Conservation (phyloP, 2,797 vertebrate genomes). For the Neosilurus hyrtlii region DNA sequence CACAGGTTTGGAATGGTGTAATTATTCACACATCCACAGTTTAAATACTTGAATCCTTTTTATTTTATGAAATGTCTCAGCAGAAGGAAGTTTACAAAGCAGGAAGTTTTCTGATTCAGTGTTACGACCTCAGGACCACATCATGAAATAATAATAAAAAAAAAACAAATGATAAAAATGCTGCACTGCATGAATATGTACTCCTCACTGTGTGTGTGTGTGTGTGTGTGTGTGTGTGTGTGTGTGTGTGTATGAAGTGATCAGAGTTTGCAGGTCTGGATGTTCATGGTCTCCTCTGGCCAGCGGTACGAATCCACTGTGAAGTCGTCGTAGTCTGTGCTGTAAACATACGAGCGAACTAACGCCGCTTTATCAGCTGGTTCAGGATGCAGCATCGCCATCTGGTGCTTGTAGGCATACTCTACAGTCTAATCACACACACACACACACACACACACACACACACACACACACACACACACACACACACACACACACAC, state of each 20-base stretch:
- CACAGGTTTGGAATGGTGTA: background rate
- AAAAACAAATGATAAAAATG: background rate
- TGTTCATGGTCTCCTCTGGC: constrained; percentile 81
- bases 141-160: background rate
- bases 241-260: background rate
- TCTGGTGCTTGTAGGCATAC: constrained; percentile 82
- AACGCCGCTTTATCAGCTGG: constrained; percentile 84
- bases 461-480: constrained; percentile 23
- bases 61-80: background rate
- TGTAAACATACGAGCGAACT: constrained; percentile 81
- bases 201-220: background rate
- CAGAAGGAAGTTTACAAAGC: background rate
- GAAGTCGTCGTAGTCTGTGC: constrained; percentile 84
- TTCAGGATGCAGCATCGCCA: constrained; percentile 83
- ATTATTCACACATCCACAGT: background rate
- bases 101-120: background rate
- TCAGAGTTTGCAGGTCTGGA: constrained; percentile 83
- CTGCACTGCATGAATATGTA: background rate
- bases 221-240: constrained; percentile 22
- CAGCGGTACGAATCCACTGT: constrained; percentile 83
- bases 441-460: background rate
- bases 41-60: background rate
- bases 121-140: background rate
- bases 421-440: constrained; percentile 78
- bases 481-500: constrained; percentile 13